Conservation (phyloP, 2,113 vertebrate species). For the Tricholaema leucomelas region DNA sequence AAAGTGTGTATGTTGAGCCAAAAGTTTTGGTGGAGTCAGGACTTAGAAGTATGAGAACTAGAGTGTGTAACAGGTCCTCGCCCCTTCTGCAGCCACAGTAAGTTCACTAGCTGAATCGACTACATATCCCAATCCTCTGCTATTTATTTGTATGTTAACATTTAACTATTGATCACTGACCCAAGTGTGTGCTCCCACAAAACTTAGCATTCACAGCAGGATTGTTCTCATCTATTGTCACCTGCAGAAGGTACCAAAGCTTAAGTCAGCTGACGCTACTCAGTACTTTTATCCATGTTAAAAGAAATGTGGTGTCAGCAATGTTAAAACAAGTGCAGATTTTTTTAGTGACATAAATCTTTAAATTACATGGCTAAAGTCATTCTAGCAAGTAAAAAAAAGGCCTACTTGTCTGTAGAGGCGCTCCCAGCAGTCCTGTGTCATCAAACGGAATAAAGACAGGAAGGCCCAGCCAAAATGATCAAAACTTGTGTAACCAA, state of each 20-base stretch:
- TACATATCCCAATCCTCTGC: neutral
- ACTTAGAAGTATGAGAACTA: neutral
- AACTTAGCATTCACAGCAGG: neutral
- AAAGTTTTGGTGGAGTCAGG: neutral
- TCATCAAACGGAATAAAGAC: slow-evolving; percentile 93
- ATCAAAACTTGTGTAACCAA: slow-evolving; percentile 94
- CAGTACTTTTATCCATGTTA: neutral
- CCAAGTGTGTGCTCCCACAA: accelerated
- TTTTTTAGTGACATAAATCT: neutral
- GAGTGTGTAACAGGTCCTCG: neutral
- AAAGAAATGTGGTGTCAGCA: neutral
- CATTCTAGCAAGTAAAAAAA: neutral
- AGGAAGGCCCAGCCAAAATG: slow-evolving; percentile 94
- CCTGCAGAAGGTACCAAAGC: neutral
- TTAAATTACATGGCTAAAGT: neutral
- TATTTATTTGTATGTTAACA: neutral
- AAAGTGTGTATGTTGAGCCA: neutral
- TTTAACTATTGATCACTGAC: neutral
- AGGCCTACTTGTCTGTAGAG: slow-evolving; percentile 90
- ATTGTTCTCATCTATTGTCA: neutral
- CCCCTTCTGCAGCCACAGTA: neutral
- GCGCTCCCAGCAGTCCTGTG: slow-evolving; percentile 93
- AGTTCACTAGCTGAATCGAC: neutral
- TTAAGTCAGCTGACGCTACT: neutral
- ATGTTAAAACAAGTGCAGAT: neutral